These are phyloP conservation scores for Phalloptychus januarius DNA, from an alignment of 2,797 vertebrate species.

Conservation along the genomic window DNA sequence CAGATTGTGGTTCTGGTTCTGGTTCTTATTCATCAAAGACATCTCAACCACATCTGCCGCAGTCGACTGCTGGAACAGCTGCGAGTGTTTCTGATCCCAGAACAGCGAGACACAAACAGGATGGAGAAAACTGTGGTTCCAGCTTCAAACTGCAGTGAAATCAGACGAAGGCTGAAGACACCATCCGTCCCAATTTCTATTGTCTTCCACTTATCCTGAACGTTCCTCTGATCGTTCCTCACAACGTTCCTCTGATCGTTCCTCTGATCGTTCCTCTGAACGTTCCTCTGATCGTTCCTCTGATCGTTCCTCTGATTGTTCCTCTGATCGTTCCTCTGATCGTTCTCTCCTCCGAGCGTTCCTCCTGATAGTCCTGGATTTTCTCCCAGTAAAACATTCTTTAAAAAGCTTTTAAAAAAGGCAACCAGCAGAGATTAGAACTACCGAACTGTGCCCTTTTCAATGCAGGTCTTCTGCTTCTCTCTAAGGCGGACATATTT, in stretches of 20 bases:
- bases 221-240: too few relatives aligned
- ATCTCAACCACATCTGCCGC: neutral
- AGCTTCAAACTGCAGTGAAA: neutral
- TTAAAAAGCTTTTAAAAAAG: neutral
- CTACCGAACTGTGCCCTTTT: neutral
- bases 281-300: too few relatives aligned
- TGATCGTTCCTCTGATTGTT: too few relatives aligned
- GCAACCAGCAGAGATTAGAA: neutral
- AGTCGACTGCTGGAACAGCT: neutral
- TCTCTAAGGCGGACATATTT: neutral
- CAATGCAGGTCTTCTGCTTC: neutral
- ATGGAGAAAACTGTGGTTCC: conserved; percentile 10
- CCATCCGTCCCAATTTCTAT: neutral
- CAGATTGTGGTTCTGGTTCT: conserved; percentile 10
- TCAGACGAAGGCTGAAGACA: neutral
- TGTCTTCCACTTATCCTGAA: neutral
- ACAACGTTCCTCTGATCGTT: too few relatives aligned
- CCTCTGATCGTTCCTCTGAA: too few relatives aligned
- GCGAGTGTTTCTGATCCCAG: conserved; percentile 4
- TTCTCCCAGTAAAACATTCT: neutral
- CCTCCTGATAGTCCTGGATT: neutral
- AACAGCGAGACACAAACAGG: neutral
- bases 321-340: too few relatives aligned
- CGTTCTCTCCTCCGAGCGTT: too few relatives aligned
- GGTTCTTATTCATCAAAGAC: neutral